Base-by-base conservation (phyloP, 1,140 invertebrate genomes). In the Chironomus striatipennis region DNA sequence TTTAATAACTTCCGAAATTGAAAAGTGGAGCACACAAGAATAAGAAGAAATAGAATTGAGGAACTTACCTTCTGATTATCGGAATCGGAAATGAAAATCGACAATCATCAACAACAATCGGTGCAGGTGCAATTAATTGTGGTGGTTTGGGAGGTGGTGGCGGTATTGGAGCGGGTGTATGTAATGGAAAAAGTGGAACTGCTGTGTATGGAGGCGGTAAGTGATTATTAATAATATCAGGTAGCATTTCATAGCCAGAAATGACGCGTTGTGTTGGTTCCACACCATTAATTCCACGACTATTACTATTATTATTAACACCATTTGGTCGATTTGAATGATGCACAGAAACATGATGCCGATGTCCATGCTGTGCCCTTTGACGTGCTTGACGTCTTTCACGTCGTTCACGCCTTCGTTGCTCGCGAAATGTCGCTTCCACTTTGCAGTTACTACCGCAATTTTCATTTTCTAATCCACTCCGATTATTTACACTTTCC, bases 161-260 rank as follows among this genome's bases (percentile, higher is more conserved):
- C 24, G 24, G 24, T 34, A 34, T 5, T 34, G 24, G 24, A 2
- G 24, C 24, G 24, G 24, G 24, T 34, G 24, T 34, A 34, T 34
- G 24, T 34, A 34, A 34, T 34, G 24, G 24, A 17, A n/a, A 10
- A 15, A 73, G 5, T 34, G 72, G 72, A n/a, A 73, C 7, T 18
- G 24, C 42, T 12, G 72, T n/a, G n/a, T 73, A 73, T 42, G 72
- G 72, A 5, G 72, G 72, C 42, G 72, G 72, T n/a, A 73, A 73
- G 34, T 73, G 72, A 34, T 43, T 73, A 17, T 73, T 43, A 42
- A 73, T 42, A 15, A 73, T 34, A 73, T 73, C 72, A 7, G 72
- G 72, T 17, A 73, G 12, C 42, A 73, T 73, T 73, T 73, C 72
- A 73, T 42, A 42, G n/a, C 67, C 67, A 70, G 24, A 34, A 34